Conservation (phyloP, 1,140 invertebrate genomes). For the Physella acuta region DNA sequence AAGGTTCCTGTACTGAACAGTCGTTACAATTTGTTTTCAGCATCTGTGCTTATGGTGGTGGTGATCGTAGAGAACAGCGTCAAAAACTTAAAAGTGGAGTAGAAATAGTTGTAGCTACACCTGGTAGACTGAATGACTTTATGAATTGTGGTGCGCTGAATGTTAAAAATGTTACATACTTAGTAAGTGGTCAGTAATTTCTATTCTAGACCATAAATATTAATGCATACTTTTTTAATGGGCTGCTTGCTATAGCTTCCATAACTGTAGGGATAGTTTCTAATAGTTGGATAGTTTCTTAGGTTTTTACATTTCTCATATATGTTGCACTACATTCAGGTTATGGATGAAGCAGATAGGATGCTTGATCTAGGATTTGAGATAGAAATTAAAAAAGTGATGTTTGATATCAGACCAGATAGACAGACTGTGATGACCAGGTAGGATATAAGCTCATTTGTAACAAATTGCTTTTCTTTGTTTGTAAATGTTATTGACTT, state of each 20-base stretch:
- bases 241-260: no score
- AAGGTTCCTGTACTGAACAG: no score
- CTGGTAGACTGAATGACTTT: conserved; percentile 84
- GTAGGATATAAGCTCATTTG: conserved; percentile 45
- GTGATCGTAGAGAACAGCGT: conserved; percentile 75
- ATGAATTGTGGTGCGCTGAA: conserved; percentile 61
- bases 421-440: conserved; percentile 84
- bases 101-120: conserved; percentile 87
- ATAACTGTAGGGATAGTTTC: background rate
- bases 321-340: no score
- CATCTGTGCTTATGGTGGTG: conserved; percentile 87
- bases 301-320: background rate
- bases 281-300: background rate
- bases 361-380: conserved; percentile 88
- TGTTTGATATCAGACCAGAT: conserved; percentile 74
- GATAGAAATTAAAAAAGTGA: conserved; percentile 79
- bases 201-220: no score
- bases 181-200: no score
- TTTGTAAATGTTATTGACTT: background rate
- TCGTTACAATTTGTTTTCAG: conserved; percentile 61
- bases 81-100: conserved; percentile 71
- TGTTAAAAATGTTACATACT: conserved; percentile 57
- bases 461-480: background rate
- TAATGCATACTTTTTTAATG: no score
- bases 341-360: conserved; percentile 84